Conservation (phyloP, 1,140 invertebrate species). For the Solen grandis region DNA sequence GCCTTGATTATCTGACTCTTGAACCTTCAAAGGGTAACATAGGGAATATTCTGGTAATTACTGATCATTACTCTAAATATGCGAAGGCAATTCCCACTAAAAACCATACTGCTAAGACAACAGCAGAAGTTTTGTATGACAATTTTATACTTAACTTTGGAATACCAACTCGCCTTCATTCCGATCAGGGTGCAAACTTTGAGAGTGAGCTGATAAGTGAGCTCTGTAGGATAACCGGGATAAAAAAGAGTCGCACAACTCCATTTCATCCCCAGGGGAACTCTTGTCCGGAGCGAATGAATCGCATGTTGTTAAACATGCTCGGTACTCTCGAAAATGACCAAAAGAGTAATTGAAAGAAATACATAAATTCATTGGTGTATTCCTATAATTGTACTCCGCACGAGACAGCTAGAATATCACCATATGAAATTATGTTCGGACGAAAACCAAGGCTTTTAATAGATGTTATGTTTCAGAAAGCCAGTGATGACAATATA, state of each 20-base stretch:
- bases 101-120: conserved; percentile 4
- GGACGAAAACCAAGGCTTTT: conserved; percentile 39
- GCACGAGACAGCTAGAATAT: neutral
- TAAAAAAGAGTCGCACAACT: conserved; percentile 5
- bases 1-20: too few relatives aligned
- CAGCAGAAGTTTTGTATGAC: conserved; percentile 6
- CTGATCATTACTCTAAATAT: too few relatives aligned
- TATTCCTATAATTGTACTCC: conserved; percentile 21
- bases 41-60: neutral
- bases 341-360: conserved; percentile 47
- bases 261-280: conserved; percentile 47
- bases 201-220: too few relatives aligned
- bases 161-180: neutral
- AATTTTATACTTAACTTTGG: neutral
- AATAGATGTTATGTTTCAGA: conserved; percentile 32
- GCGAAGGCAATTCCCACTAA: conserved; percentile 10
- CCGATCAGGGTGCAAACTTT: too few relatives aligned
- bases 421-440: conserved; percentile 36
- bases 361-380: conserved; percentile 5
- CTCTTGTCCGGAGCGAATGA: conserved; percentile 4
- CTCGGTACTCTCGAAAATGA: conserved; percentile 19
- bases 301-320: conserved; percentile 14
- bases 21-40: conserved; percentile 13
- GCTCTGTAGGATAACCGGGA: neutral
- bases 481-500: neutral